Evolutionary conservation across 2,888 invertebrate genomes (phyloP).

Genomic region (Listrodromus nycthemerus): DNA sequence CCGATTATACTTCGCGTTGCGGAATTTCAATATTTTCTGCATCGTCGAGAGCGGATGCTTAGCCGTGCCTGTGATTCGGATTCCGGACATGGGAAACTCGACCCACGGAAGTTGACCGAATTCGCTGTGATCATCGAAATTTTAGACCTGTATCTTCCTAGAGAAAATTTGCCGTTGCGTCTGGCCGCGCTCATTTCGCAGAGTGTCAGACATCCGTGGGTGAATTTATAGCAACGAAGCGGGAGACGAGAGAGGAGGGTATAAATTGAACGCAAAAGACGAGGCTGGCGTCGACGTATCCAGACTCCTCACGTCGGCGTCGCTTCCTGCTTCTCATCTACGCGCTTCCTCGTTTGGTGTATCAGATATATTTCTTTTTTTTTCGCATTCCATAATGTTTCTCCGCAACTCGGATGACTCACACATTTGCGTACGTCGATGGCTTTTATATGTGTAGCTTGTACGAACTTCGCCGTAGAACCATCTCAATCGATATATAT

Average conservation of each 20-base stretch:
- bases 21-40: background rate
- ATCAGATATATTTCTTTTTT: background rate
- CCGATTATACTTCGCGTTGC: background rate
- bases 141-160: slow-evolving; percentile 30
- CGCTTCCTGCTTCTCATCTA: slow-evolving; percentile 35
- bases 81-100: slow-evolving; percentile 25
- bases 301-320: slow-evolving; percentile 20
- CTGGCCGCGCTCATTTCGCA: background rate
- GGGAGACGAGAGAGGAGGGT: background rate
- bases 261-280: slow-evolving; percentile 42
- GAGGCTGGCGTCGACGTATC: slow-evolving; percentile 19
- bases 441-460: background rate
- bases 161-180: slow-evolving; percentile 9
- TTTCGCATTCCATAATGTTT: background rate
- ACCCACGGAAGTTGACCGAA: slow-evolving; percentile 33
- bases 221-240: background rate
- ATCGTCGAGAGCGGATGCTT: slow-evolving; percentile 10
- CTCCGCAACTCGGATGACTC: background rate
- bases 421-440: background rate
- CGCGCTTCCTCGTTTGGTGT: slow-evolving; percentile 18
- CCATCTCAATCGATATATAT: too few species aligned
- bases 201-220: slow-evolving; percentile 14
- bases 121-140: slow-evolving; percentile 36
- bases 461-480: too few species aligned
- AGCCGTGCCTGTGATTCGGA: background rate